Conservation (phyloP, 2,797 vertebrate species). For the Oreochromis mossambicus region DNA sequence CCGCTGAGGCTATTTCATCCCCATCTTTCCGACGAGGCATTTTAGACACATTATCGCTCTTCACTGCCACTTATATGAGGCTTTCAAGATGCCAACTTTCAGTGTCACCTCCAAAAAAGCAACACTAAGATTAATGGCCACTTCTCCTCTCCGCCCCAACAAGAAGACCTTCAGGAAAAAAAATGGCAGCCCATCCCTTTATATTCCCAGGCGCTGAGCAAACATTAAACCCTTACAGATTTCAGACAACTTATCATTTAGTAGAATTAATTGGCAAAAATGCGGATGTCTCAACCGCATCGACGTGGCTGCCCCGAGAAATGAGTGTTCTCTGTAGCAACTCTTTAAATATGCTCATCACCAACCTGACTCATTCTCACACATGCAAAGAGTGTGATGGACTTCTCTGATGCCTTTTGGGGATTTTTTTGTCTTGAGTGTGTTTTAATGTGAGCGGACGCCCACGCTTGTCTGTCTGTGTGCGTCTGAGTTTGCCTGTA, state of each 20-base stretch:
- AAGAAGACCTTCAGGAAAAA: neutral
- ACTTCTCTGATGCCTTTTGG: conserved; percentile 16
- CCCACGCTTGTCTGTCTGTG: conserved; percentile 34
- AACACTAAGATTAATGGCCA: conserved; percentile 7
- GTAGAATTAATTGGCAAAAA: neutral
- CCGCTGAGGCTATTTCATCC: conserved; percentile 22
- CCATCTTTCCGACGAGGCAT: conserved; percentile 6
- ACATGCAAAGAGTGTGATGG: conserved; percentile 17
- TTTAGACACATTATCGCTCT: conserved; percentile 22
- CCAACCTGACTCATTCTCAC: conserved; percentile 42
- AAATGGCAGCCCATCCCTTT: neutral
- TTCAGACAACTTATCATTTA: neutral
- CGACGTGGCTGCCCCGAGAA: neutral
- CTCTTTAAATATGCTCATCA: conserved; percentile 31
- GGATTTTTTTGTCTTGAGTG: neutral
- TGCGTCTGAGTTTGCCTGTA: conserved; percentile 18
- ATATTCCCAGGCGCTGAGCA: neutral
- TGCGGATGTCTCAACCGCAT: neutral
- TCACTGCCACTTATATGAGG: conserved; percentile 27
- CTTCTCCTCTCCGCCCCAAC: neutral
- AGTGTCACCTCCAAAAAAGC: conserved; percentile 24
- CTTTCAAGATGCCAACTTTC: conserved; percentile 42
- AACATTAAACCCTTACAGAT: neutral
- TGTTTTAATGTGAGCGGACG: neutral
- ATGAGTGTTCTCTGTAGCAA: neutral